Evolutionary conservation across 2,888 invertebrate species (phyloP).

Genomic region (Campoletis raptor): DNA sequence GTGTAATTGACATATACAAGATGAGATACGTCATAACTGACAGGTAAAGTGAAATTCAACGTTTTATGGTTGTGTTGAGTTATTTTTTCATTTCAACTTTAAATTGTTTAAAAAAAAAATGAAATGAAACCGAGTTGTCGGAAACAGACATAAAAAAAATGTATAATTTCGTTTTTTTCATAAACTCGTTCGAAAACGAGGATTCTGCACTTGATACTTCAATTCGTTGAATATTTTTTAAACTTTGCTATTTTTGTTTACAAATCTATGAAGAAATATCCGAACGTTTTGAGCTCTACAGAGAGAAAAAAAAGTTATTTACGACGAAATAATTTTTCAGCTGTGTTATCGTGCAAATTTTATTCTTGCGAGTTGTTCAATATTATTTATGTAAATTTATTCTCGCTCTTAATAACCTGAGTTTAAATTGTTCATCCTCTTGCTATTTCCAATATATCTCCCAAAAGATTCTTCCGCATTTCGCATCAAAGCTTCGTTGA

Average conservation of each 20-base stretch:
- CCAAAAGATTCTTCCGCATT: conserved; percentile 32
- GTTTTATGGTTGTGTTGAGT: background rate
- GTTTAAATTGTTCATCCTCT: background rate
- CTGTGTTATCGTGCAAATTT: background rate
- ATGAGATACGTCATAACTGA: background rate
- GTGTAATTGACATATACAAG: conserved; percentile 1
- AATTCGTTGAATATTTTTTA: background rate
- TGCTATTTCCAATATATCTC: conserved; percentile 16
- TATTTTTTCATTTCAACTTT: background rate
- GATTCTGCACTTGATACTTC: background rate
- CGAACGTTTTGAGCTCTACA: background rate
- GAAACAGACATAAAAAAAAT: background rate
- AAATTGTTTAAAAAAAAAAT: background rate
- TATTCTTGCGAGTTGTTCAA: background rate
- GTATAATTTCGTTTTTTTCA: background rate
- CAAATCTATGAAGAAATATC: background rate
- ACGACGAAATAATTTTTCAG: background rate
- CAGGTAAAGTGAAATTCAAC: background rate
- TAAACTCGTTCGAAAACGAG: background rate
- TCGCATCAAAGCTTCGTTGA: background rate
- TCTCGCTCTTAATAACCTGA: background rate
- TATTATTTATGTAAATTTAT: background rate
- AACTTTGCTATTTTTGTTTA: background rate
- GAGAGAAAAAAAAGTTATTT: background rate
- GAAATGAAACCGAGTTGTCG: background rate